Percentiles rank a stretch among this genome's conserved stretches.
phyloP scores from a whole-genome alignment of 2,113 vertebrate genomes.

The Saguinus imperator region DNA sequence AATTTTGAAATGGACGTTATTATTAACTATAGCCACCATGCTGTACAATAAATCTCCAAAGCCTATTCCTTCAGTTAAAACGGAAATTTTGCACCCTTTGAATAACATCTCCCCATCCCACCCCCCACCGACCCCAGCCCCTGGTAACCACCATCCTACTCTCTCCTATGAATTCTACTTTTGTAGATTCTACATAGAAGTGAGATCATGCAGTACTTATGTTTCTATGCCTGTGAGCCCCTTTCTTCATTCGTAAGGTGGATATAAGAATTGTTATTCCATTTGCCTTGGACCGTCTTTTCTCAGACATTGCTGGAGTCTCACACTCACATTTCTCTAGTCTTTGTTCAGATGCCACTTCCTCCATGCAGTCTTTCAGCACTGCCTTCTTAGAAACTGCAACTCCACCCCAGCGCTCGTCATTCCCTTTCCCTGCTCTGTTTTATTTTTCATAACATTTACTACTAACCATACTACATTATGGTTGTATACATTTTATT shows the following conservation, averaged over 20 bases:
- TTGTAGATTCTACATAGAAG: too few species aligned
- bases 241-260: neutral
- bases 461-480: neutral
- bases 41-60: neutral
- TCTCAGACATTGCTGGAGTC: neutral
- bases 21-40: neutral
- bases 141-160: neutral
- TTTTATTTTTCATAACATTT: neutral
- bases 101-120: neutral
- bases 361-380: neutral
- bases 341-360: neutral
- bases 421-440: neutral
- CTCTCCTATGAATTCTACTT: neutral
- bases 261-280: neutral
- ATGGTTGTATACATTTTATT: neutral
- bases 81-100: neutral
- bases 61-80: neutral
- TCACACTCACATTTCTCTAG: too few species aligned
- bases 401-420: accelerated
- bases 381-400: too few species aligned
- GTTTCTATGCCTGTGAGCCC: neutral
- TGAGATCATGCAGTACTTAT: neutral
- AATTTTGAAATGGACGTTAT: neutral
- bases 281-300: neutral
- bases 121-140: neutral